Base-by-base conservation (phyloP, 2,113 vertebrate species). In the Lipophrys pholis region DNA sequence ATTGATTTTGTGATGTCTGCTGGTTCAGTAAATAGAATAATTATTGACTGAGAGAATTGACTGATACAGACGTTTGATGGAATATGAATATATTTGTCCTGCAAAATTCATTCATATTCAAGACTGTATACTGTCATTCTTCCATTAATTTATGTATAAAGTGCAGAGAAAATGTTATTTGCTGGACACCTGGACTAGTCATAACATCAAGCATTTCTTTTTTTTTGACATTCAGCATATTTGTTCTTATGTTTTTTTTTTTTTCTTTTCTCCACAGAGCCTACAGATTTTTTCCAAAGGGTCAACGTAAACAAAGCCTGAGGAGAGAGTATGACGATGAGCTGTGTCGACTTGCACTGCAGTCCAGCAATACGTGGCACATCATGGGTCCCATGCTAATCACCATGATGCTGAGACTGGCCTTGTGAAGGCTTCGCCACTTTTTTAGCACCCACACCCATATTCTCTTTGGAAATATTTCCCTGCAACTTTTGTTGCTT, bases 401-500 rank as follows among this genome's bases (percentile, higher is more conserved):
- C 59, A 70, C 45, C 73, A 88, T 80, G 79, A 89, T 57, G 86
- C 87, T 87, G 84, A 93, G 83, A 93, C 83, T 80, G 80, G 70
- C 68, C 76, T 74, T 72, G 80, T 83, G 63, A 82, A 87, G 68
- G 63, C 62, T 66, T 69, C 52, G 48, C 55, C 64, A 70, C 42
- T 56, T 80, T 64, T 78, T 81, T 60, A 52, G 43, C 40, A 74
- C 62, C 76, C 43, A 16, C 40, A 76, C 58, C 80, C 43, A 68
- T 43, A 6, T 76, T 62, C 56, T 72, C 17, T 83, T 68, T 57
- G 11, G 40, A 74, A 81, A 49, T 51, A 70, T 36, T 42, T 61
- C 38, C 64, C 10, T 11, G 55, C 36, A 59, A 48, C 53, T 15
- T 42, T 12, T 60, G 53, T 58, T 69, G 7, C 57, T 42, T 30